A percentile compares a stretch with the other conserved stretches of the same genome.
Evolutionary conservation across 2,113 vertebrate genomes (phyloP).

Genomic region (Leptosomus discolor): DNA sequence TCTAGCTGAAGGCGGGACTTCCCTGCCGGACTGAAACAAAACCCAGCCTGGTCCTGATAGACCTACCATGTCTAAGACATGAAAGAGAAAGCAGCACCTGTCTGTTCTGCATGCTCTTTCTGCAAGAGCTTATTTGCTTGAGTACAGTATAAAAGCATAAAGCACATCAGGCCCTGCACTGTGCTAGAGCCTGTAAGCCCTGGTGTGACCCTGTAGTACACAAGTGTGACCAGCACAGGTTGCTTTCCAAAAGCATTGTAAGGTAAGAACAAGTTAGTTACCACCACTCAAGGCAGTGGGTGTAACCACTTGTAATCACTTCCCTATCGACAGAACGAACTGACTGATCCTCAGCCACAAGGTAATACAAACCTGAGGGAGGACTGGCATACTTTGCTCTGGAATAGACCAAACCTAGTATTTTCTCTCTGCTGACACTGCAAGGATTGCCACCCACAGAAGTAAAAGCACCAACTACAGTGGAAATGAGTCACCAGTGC

Average conservation of each 20-base stretch:
- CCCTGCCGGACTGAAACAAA: not conserved
- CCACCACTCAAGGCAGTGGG: not conserved
- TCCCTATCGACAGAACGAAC: not conserved
- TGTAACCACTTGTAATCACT: not conserved
- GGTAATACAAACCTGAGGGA: not conserved
- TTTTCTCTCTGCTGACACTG: not conserved
- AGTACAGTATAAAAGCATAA: not conserved
- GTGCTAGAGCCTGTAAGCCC: not conserved
- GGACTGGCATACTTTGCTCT: not conserved
- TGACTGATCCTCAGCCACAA: not conserved
- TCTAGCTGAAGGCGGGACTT: not conserved
- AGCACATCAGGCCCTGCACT: accelerated
- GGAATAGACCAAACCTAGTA: not conserved
- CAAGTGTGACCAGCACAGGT: not conserved
- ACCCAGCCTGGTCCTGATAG: not conserved
- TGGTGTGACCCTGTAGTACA: not conserved
- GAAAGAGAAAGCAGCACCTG: not conserved
- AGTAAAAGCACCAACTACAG: not conserved
- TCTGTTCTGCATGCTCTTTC: not conserved
- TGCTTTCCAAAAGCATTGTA: not conserved
- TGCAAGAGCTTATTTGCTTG: not conserved
- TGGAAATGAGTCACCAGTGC: not conserved
- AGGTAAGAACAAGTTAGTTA: not conserved
- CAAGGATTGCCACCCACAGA: not conserved
- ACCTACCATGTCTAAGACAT: not conserved